A percentile compares a stretch with the other conserved stretches of the same genome.
phyloP scores from a whole-genome alignment of 2,888 invertebrate species.

The Panopea generosa region DNA sequence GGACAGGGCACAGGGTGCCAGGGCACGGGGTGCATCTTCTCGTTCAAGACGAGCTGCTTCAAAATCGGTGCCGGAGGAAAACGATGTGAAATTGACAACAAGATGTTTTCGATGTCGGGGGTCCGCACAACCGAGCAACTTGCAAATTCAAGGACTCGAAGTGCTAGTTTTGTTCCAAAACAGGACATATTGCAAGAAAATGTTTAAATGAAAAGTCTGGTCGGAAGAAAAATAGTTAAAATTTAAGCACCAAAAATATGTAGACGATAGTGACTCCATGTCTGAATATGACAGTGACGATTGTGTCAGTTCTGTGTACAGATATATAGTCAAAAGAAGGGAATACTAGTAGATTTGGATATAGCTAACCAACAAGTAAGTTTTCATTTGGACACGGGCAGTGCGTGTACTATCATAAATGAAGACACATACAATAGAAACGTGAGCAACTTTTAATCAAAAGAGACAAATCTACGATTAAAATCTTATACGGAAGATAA shows the following conservation, averaged over 20 bases:
- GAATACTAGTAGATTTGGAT: not conserved
- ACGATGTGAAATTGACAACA: not conserved
- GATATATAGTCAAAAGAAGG: not conserved
- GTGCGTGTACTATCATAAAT: not conserved
- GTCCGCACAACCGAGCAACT: conserved; percentile 4
- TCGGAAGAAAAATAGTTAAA: conserved; percentile 12
- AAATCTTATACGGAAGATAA: conserved; percentile 9
- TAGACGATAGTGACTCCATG: not conserved
- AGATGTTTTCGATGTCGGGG: conserved; percentile 26
- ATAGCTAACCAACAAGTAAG: not conserved
- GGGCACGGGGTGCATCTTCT: no score
- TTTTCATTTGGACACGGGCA: conserved; percentile 6
- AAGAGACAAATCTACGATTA: not conserved
- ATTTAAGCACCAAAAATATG: not conserved
- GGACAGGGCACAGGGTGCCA: no score
- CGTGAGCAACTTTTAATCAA: not conserved
- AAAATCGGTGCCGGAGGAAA: no score
- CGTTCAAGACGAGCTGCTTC: no score
- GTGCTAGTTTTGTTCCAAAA: conserved; percentile 27
- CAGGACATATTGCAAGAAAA: conserved; percentile 19
- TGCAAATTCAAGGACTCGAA: conserved; percentile 20
- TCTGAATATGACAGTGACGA: not conserved
- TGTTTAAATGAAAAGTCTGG: not conserved
- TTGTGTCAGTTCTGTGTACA: not conserved
- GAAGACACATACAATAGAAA: conserved; percentile 7